These are phyloP conservation scores for Microchirus variegatus DNA, from an alignment of 2,797 vertebrate genomes.

Conservation along the genomic window DNA sequence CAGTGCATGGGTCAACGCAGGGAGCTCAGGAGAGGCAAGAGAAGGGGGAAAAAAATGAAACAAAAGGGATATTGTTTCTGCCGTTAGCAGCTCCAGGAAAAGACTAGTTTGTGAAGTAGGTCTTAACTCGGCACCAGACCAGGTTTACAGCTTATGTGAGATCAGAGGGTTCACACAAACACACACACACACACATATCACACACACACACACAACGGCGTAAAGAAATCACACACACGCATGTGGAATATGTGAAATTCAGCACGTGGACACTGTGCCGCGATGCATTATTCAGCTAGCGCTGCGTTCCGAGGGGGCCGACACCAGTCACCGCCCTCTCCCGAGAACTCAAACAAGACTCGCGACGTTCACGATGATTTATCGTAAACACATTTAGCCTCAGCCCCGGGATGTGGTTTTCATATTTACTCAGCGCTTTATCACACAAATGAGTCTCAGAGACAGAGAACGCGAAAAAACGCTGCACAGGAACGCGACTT, in stretches of 20 bases:
- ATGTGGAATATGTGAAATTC: slow-evolving; percentile 25
- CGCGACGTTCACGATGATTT: slow-evolving; percentile 53
- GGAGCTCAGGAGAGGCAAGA: slow-evolving; percentile 20
- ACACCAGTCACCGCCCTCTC: slow-evolving; percentile 80
- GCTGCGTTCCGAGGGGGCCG: slow-evolving; percentile 67
- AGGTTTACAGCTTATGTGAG: slow-evolving; percentile 28
- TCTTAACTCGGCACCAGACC: slow-evolving; percentile 30
- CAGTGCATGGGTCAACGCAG: slow-evolving; percentile 80
- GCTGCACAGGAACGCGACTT: too few species aligned
- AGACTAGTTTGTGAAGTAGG: slow-evolving; percentile 38
- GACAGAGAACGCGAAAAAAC: too few species aligned
- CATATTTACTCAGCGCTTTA: slow-evolving; percentile 34
- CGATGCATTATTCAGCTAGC: slow-evolving; percentile 77
- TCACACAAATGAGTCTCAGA: slow-evolving; percentile 25
- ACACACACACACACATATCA: slow-evolving; percentile 11
- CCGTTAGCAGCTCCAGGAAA: slow-evolving; percentile 40
- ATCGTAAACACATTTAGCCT: slow-evolving; percentile 45
- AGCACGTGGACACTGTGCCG: slow-evolving; percentile 45
- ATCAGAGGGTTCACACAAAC: not conserved
- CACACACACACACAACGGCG: slow-evolving; percentile 12
- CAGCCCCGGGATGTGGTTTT: slow-evolving; percentile 38
- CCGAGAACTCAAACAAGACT: slow-evolving; percentile 71
- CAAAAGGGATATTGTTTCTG: slow-evolving; percentile 66
- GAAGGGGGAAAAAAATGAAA: slow-evolving; percentile 49
- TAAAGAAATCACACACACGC: not conserved